Base-by-base conservation (phyloP, 1,140 invertebrate genomes). In the Vanessa tameamea region DNA sequence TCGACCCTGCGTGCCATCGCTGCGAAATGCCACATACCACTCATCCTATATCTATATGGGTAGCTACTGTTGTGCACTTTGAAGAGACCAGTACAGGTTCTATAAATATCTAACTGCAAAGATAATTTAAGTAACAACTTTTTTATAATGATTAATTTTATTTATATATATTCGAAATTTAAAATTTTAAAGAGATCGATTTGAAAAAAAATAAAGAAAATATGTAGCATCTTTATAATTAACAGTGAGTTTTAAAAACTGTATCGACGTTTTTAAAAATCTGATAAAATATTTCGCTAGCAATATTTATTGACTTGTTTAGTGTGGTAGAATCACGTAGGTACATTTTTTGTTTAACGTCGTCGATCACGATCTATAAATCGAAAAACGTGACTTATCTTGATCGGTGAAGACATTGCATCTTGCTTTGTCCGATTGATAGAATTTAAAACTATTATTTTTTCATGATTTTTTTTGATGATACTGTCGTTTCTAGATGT, bases 311-410 rank as follows among this genome's bases (percentile, higher is more conserved):
- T 61, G 9, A 31, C n/a, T n/a, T 61, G 15, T 47, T 47, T 20
- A 31, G 20, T 47, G 47, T 23, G 47, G 47, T 64, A 48, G 37
- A 48, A 63, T 71, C 47, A 71, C 47, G 61, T 71, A 55, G 53
- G 31, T 64, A 6, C n/a, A 53, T 51, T 70, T 71, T 47, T 31
- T n/a, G 23, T 53, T 71, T 64, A 14, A 47, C 47, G 48, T 47
- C 11, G 59, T 15, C 20, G 61, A 71, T 71, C 61, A 71, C 69
- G 69, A 71, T 64, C 50, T 64, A 4, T 50, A 23, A 64, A 64
- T 71, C 61, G 47, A 16, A 51, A 48, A 63, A 71, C 69, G 69
- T 71, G 69, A 64, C 69, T 71, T 64, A 64, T 71, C 59, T 64
- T 48, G 20, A 16, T 51, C 48, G 43, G 48, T 51, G 47, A 71